phyloP scores from a whole-genome alignment of 2,888 invertebrate genomes.

The Epinotia nisella region DNA sequence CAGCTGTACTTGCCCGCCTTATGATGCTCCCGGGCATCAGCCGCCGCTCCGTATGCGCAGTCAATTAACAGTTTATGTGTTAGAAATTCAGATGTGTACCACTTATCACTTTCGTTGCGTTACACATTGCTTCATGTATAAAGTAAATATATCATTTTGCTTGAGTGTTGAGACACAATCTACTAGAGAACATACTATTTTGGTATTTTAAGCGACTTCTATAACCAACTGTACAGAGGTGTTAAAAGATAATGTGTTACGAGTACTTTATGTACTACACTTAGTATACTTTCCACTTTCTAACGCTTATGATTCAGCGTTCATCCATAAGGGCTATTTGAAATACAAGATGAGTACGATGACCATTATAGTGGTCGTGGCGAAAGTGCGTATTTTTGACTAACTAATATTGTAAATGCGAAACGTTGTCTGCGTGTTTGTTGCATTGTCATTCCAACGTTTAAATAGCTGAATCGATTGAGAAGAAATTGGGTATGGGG shows the following conservation, averaged over 20 bases:
- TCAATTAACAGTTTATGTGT: constrained; percentile 44
- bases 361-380: constrained; percentile 17
- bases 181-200: not conserved
- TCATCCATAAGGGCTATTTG: constrained; percentile 33
- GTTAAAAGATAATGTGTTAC: constrained; percentile 51
- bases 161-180: not conserved
- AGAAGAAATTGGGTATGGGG: no score
- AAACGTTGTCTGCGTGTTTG: not conserved
- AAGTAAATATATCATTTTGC: no score
- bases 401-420: not conserved
- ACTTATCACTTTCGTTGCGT: constrained; percentile 39
- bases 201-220: not conserved
- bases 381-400: constrained; percentile 22
- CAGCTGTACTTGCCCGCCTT: no score
- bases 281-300: constrained; percentile 69
- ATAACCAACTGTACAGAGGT: constrained; percentile 9
- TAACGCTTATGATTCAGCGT: constrained; percentile 49
- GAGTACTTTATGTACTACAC: constrained; percentile 50
- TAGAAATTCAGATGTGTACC: constrained; percentile 45
- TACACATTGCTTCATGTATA: not conserved
- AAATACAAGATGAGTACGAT: not conserved
- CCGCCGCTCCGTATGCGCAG: no score
- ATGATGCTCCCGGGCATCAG: no score
- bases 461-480: no score
- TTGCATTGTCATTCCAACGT: no score